Conservation (phyloP, 2,888 invertebrate species). For the Agrotis exclamationis region DNA sequence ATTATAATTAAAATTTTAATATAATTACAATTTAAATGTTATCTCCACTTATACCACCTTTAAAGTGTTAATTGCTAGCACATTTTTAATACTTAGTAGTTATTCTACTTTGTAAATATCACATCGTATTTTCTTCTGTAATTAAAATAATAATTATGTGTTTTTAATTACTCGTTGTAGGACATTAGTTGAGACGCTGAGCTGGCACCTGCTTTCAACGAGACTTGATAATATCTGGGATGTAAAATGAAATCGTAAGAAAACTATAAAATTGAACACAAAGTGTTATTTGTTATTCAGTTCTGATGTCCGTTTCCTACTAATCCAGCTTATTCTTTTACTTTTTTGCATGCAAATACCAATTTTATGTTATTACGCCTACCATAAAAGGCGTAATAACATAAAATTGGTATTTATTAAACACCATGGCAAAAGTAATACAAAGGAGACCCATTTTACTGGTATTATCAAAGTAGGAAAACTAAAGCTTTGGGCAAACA, state of each 20-base stretch:
- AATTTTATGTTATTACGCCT: too few relatives aligned
- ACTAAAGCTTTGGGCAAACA: background rate
- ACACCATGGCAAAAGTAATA: background rate
- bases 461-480: background rate
- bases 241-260: constrained; percentile 11
- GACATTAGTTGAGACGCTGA: constrained; percentile 15
- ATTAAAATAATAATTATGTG: constrained; percentile 51
- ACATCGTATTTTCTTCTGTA: constrained; percentile 33
- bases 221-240: constrained; percentile 33
- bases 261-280: constrained; percentile 7
- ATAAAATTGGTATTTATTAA: background rate
- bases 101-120: constrained; percentile 43
- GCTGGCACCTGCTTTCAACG: constrained; percentile 34
- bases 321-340: background rate
- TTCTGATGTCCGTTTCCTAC: too few relatives aligned
- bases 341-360: too few relatives aligned
- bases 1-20: constrained; percentile 38
- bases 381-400: too few relatives aligned
- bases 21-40: constrained; percentile 45
- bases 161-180: constrained; percentile 47
- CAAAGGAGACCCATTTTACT: background rate
- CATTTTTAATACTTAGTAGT: constrained; percentile 31
- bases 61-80: constrained; percentile 51
- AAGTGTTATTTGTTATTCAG: background rate
- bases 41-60: constrained; percentile 50